Evolutionary conservation across 2,888 invertebrate genomes (phyloP).

Genomic region (Galerucella pusilla): DNA sequence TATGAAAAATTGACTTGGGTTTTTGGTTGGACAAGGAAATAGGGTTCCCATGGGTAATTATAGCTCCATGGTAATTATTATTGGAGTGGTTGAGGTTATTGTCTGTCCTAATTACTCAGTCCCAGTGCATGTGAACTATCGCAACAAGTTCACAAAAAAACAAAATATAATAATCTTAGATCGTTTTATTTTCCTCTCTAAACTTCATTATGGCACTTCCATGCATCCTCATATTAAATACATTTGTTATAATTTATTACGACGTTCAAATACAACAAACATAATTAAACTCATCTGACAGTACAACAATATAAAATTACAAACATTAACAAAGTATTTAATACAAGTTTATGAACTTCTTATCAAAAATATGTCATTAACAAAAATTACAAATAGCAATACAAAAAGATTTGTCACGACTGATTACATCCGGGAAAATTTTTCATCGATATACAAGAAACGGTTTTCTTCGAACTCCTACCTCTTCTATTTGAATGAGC

Average conservation of each 20-base stretch:
- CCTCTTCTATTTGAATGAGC: conserved; percentile 65
- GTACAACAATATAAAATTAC: conserved; percentile 59
- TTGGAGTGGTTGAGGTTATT: too few relatives aligned
- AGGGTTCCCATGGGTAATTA: too few relatives aligned
- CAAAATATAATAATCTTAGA: neutral
- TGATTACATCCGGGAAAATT: conserved; percentile 73
- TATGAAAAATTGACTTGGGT: too few relatives aligned
- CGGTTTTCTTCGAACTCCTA: conserved; percentile 70
- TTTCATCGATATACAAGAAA: conserved; percentile 71
- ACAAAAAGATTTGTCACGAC: conserved; percentile 67
- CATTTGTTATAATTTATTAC: conserved; percentile 46
- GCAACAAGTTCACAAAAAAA: too few relatives aligned
- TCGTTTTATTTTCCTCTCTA: conserved; percentile 23
- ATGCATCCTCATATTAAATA: conserved; percentile 54
- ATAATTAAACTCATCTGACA: conserved; percentile 57
- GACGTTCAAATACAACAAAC: conserved; percentile 52
- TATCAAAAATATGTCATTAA: conserved; percentile 45
- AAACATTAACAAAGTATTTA: conserved; percentile 55
- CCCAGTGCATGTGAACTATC: too few relatives aligned
- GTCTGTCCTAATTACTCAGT: too few relatives aligned
- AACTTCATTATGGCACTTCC: conserved; percentile 57
- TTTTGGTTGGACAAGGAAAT: too few relatives aligned
- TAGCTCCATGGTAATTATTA: too few relatives aligned
- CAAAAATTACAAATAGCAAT: conserved; percentile 44
- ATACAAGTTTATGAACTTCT: conserved; percentile 48